Percentiles rank a stretch among this genome's conserved stretches.
Conservation (phyloP, 1,140 invertebrate species). For the Drosophila kurseongensis region DNA sequence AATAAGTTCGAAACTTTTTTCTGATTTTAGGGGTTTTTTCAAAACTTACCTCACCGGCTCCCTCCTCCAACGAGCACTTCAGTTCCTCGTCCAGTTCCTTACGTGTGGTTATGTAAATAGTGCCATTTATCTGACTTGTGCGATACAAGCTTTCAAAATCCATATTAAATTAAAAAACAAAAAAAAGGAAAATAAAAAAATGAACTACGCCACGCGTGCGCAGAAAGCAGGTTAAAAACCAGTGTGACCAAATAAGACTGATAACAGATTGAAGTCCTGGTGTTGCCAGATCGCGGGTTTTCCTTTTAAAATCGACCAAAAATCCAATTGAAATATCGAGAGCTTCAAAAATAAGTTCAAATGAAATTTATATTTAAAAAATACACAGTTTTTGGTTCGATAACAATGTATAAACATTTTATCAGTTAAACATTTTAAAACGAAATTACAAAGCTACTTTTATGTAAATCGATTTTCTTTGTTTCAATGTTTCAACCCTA, state of each 20-base stretch:
- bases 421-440: too few species aligned
- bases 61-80: slow-evolving; percentile 4
- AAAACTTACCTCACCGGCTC: slow-evolving; percentile 48
- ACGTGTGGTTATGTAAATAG: slow-evolving; percentile 32
- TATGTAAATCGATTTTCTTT: too few species aligned
- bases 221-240: not conserved
- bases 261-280: accelerated
- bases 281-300: slow-evolving; percentile 4
- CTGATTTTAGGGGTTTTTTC: not conserved
- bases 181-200: not conserved
- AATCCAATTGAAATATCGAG: too few species aligned
- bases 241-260: not conserved
- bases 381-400: not conserved
- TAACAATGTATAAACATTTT: not conserved
- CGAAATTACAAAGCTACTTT: too few species aligned
- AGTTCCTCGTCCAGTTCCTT: not conserved
- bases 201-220: slow-evolving; percentile 12
- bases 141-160: slow-evolving; percentile 26
- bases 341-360: too few species aligned
- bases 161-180: slow-evolving; percentile 7
- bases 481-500: too few species aligned
- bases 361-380: too few species aligned
- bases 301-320: too few species aligned
- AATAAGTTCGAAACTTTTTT: not conserved
- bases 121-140: slow-evolving; percentile 47